A percentile compares a stretch with the other conserved stretches of the same genome.
These are phyloP conservation scores for Phengaris alcon DNA, from an alignment of 2,888 invertebrate genomes.

Conservation along the genomic window DNA sequence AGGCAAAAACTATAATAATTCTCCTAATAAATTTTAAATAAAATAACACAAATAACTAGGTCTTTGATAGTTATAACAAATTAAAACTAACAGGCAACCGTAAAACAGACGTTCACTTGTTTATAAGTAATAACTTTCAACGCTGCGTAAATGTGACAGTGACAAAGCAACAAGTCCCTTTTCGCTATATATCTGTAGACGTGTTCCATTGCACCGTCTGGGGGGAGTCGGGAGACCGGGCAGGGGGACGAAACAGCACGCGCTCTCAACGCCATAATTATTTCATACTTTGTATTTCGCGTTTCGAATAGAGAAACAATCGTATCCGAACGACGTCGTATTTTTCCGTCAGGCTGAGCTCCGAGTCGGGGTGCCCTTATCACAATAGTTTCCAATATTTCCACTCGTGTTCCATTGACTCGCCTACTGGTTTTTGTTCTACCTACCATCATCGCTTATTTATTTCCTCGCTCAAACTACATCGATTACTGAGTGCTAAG, in stretches of 20 bases:
- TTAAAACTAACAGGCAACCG: slow-evolving; percentile 13
- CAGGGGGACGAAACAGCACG: slow-evolving; percentile 48
- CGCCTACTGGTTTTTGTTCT: not conserved
- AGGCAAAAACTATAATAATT: too few relatives aligned
- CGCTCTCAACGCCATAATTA: slow-evolving; percentile 68
- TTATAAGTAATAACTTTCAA: slow-evolving; percentile 49
- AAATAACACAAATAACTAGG: not conserved
- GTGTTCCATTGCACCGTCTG: slow-evolving; percentile 48
- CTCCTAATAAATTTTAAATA: not conserved
- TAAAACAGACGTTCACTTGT: slow-evolving; percentile 35
- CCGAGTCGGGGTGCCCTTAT: slow-evolving; percentile 45
- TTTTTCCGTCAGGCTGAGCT: slow-evolving; percentile 61
- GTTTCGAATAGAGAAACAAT: slow-evolving; percentile 64
- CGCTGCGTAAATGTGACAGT: slow-evolving; percentile 58
- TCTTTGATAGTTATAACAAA: not conserved
- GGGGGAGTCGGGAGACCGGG: slow-evolving; percentile 38
- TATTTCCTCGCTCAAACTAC: not conserved
- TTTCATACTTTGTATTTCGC: slow-evolving; percentile 71
- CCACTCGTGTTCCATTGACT: slow-evolving; percentile 4
- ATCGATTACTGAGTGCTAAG: not conserved
- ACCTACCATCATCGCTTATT: not conserved
- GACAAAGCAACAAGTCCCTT: slow-evolving; percentile 75
- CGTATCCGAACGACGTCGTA: slow-evolving; percentile 52
- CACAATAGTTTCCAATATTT: slow-evolving; percentile 16
- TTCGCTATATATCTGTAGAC: slow-evolving; percentile 62